Evolutionary conservation across 1,140 invertebrate species (phyloP).

Genomic region (Drosophila oshimai): DNA sequence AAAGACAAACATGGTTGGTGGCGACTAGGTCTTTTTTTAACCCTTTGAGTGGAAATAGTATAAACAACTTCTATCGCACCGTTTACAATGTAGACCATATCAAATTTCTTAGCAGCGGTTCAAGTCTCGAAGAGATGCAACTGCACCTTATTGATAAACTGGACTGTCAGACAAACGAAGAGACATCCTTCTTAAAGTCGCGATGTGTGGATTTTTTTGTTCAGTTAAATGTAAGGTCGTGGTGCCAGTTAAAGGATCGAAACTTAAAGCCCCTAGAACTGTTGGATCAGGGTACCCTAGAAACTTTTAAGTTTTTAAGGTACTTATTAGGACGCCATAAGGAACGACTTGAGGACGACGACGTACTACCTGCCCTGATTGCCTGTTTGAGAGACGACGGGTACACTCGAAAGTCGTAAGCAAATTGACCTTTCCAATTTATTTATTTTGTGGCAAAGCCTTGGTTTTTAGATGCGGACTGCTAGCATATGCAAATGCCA

Average conservation of each 20-base stretch:
- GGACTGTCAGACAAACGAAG: slow-evolving; percentile 28
- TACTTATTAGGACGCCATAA: background rate
- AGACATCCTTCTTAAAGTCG: slow-evolving; percentile 20
- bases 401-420: slow-evolving; percentile 20
- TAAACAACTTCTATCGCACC: background rate
- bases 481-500: slow-evolving; percentile 1
- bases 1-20: slow-evolving; percentile 34
- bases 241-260: slow-evolving; percentile 15
- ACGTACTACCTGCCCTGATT: slow-evolving; percentile 1
- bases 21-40: slow-evolving; percentile 12
- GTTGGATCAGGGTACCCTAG: slow-evolving; percentile 20
- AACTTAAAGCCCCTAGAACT: slow-evolving; percentile 10
- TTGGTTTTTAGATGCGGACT: background rate
- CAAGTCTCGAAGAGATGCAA: no score
- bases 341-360: background rate
- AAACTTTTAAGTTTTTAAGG: slow-evolving; percentile 4
- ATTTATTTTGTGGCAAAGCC: background rate
- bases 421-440: no score
- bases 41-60: no score
- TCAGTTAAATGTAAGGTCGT: background rate
- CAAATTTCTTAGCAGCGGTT: background rate
- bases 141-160: slow-evolving; percentile 27
- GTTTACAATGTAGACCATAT: slow-evolving; percentile 23
- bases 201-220: slow-evolving; percentile 26
- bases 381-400: background rate